Conservation (phyloP, 2,797 vertebrate species). For the Gephyroberyx darwinii region DNA sequence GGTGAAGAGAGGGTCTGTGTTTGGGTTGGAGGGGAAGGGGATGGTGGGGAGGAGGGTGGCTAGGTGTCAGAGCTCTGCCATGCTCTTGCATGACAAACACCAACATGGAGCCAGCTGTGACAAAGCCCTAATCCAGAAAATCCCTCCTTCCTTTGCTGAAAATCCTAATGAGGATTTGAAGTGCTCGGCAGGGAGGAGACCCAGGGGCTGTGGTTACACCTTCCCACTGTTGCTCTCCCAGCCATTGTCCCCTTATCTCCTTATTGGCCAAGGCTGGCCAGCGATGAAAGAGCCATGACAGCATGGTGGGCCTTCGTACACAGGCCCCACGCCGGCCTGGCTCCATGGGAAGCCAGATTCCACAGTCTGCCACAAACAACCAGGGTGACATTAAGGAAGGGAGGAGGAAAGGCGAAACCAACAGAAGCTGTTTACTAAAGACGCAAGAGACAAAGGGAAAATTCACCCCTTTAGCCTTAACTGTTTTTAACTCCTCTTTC, state of each 20-base stretch:
- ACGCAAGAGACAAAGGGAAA: constrained; percentile 49
- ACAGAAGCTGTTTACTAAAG: constrained; percentile 71
- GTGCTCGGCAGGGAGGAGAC: constrained; percentile 79
- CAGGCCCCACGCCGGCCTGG: constrained; percentile 73
- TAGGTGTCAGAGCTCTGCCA: constrained; percentile 65
- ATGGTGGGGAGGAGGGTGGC: constrained; percentile 32
- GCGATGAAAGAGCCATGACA: constrained; percentile 82
- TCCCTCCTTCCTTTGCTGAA: constrained; percentile 79
- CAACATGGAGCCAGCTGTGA: constrained; percentile 83
- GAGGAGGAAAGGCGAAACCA: constrained; percentile 67
- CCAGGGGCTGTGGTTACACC: constrained; percentile 77
- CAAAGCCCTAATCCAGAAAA: constrained; percentile 83
- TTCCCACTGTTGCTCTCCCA: constrained; percentile 78
- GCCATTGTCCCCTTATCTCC: constrained; percentile 81
- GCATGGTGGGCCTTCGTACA: constrained; percentile 73
- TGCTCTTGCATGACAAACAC: constrained; percentile 84
- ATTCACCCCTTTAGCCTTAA: constrained; percentile 37
- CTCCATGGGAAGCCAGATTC: constrained; percentile 79
- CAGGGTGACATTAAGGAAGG: constrained; percentile 67
- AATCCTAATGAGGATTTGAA: constrained; percentile 85
- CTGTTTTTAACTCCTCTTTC: constrained; percentile 14
- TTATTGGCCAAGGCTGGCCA: constrained; percentile 80
- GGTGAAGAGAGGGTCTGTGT: constrained; percentile 55
- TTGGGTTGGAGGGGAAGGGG: constrained; percentile 40
- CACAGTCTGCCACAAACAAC: constrained; percentile 73